phyloP scores from a whole-genome alignment of 2,797 vertebrate genomes.

The Hozukius guyotensis region DNA sequence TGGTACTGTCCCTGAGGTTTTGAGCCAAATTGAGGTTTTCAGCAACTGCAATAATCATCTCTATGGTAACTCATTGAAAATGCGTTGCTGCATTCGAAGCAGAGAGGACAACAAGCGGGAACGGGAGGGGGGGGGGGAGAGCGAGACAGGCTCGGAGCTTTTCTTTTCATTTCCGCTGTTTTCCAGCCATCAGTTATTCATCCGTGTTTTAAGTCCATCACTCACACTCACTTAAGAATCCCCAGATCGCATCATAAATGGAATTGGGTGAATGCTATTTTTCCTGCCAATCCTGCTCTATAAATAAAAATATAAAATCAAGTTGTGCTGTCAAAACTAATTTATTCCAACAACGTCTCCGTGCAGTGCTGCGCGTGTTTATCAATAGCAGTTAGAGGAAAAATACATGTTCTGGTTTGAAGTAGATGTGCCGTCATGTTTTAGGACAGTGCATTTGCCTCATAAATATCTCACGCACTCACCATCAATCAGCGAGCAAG shows the following conservation, averaged over 20 bases:
- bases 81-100: constrained; percentile 60
- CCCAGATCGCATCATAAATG: constrained; percentile 62
- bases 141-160: constrained; percentile 31
- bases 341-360: constrained; percentile 38
- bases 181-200: constrained; percentile 68
- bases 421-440: constrained; percentile 34
- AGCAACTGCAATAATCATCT: constrained; percentile 70
- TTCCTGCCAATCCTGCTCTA: constrained; percentile 35
- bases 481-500: constrained; percentile 45
- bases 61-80: constrained; percentile 67
- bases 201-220: constrained; percentile 69
- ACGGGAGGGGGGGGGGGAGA: background rate
- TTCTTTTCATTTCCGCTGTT: constrained; percentile 67
- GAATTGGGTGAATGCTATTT: constrained; percentile 42
- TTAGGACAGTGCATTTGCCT: constrained; percentile 43
- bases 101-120: constrained; percentile 50
- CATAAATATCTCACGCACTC: constrained; percentile 51
- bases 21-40: constrained; percentile 60
- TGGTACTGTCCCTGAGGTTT: constrained; percentile 60
- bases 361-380: constrained; percentile 25
- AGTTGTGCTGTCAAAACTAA: constrained; percentile 41
- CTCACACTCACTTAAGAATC: constrained; percentile 61
- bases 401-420: constrained; percentile 37
- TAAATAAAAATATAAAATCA: constrained; percentile 15
- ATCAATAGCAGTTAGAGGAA: constrained; percentile 36